Conservation (phyloP, 2,888 invertebrate species). For the Eupithecia vulgata region DNA sequence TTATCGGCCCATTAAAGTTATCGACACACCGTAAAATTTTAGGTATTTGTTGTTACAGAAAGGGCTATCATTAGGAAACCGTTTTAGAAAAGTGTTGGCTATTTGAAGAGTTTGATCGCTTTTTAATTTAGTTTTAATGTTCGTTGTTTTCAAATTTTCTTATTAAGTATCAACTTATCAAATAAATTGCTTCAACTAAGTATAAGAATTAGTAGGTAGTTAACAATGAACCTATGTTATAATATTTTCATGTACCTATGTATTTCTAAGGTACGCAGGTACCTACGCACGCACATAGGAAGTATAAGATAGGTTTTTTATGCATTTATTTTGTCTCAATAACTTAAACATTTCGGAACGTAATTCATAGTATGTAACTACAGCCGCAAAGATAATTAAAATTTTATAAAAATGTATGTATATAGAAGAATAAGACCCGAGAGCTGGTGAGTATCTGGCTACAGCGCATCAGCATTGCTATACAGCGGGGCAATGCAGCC, state of each 20-base stretch:
- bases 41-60: constrained; percentile 66
- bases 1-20: constrained; percentile 70
- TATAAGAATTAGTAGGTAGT: too few species aligned
- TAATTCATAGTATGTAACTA: neutral
- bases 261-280: too few species aligned
- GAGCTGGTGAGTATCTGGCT: too few species aligned
- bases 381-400: too few species aligned
- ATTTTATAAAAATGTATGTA: too few species aligned
- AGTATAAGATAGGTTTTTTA: too few species aligned
- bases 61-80: constrained; percentile 47
- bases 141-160: constrained; percentile 1
- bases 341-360: neutral
- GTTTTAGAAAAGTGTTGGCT: constrained; percentile 46
- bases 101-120: constrained; percentile 15
- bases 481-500: too few species aligned
- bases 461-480: too few species aligned
- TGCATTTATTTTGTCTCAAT: neutral
- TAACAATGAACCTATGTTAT: too few species aligned
- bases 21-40: constrained; percentile 73
- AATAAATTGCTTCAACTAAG: neutral
- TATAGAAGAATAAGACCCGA: too few species aligned
- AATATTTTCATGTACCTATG: too few species aligned
- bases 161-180: constrained; percentile 8
- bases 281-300: too few species aligned
- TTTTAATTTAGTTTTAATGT: constrained; percentile 16